Evolutionary conservation across 1,140 invertebrate species (phyloP).

Genomic region (Augochlora pura): DNA sequence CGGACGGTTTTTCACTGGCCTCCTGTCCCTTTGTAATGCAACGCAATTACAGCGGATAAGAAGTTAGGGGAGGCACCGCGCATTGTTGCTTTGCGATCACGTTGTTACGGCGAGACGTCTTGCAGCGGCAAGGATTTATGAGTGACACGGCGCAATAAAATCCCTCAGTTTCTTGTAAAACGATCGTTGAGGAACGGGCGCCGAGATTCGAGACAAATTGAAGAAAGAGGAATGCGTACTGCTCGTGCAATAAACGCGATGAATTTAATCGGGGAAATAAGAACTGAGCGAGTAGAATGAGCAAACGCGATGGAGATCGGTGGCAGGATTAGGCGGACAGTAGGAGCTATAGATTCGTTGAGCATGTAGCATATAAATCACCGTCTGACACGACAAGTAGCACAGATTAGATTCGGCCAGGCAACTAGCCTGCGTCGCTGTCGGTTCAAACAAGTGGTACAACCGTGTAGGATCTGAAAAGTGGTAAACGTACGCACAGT

Average conservation of each 20-base stretch:
- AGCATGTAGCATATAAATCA: background rate
- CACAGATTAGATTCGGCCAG: background rate
- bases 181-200: too few relatives aligned
- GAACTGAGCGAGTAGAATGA: too few relatives aligned
- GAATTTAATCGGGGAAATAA: too few relatives aligned
- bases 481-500: background rate
- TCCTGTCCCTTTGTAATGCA: constrained; percentile 6
- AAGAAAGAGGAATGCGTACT: too few relatives aligned
- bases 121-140: background rate
- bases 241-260: too few relatives aligned
- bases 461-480: background rate
- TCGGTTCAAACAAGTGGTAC: background rate
- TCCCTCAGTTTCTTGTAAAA: too few relatives aligned
- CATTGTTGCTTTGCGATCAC: background rate
- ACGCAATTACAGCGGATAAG: constrained; percentile 4
- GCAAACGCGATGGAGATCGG: too few relatives aligned
- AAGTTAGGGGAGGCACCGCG: background rate
- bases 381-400: background rate
- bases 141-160: background rate
- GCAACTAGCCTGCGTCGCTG: background rate
- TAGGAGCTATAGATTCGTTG: background rate
- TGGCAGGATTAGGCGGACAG: too few relatives aligned
- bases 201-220: too few relatives aligned
- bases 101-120: background rate
- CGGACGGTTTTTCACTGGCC: constrained; percentile 3